Base-by-base conservation (phyloP, 2,888 invertebrate genomes). In the Lacanobia oleracea region DNA sequence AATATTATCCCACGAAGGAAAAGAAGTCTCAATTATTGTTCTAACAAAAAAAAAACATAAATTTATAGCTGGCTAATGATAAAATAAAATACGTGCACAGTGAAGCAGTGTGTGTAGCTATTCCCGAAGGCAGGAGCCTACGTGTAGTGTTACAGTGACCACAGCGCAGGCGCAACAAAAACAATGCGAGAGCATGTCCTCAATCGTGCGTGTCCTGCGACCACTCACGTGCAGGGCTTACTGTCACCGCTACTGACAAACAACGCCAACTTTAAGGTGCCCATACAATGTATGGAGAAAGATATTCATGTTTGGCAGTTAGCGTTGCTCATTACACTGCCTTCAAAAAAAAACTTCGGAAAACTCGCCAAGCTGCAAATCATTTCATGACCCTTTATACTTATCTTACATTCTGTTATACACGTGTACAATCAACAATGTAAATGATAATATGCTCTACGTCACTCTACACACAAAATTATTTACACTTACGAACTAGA, bases 121-220 rank as follows among this genome's bases (percentile, higher is more conserved):
- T 87, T 88, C 86, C 83, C 83, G 79, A 82, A 86, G 85, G 80
- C 81, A 84, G 84, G 77, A 79, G 77, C 80, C 81, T 86, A 85
- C 91, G 94, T 92, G 91, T 95, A 91, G 90, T 92, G 91, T 95
- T 94, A 94, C 94, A 86, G 90, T 93, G 94, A 95, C 95, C 95
- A 93, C 95, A 94, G 88, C 87, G 86, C 91, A 48, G 51, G 76
- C 73, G 77, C 77, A 95, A 95, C 93, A 95, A 95, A 95, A 95
- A 95, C 94, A 95, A 94, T 89, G 89, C 87, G 90, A 94, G 93
- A 94, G 91, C 89, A 89, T 93, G 94, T 94, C 94, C 94, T 94
- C 95, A 94, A 95, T 96, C 93, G 95, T 94, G 95, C 95, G 94
- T 95, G 94, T 93, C 94, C 91, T 90, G 91, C 88, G 88, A 87